Conservation (phyloP, 2,797 vertebrate genomes). For the Xyrichtys novacula region DNA sequence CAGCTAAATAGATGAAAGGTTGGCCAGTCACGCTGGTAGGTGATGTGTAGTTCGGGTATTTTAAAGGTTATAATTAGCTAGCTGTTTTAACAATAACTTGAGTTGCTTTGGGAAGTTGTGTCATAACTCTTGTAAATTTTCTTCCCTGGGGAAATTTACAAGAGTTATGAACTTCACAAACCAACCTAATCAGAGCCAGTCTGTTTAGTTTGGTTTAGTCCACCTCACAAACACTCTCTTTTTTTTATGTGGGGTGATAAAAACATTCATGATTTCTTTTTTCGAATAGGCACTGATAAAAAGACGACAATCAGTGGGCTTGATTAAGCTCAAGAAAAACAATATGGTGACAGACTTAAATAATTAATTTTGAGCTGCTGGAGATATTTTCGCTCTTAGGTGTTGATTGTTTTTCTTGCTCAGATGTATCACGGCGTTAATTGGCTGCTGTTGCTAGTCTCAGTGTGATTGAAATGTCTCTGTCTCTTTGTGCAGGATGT, state of each 20-base stretch:
- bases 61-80: neutral
- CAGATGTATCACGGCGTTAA: conserved; percentile 15
- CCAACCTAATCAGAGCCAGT: neutral
- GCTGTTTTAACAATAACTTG: neutral
- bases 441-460: neutral
- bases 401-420: neutral
- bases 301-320: neutral
- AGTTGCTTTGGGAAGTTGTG: neutral
- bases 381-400: neutral
- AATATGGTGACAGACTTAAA: neutral
- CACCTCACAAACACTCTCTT: neutral
- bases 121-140: neutral
- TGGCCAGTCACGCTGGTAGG: neutral
- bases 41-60: too few relatives aligned
- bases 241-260: neutral
- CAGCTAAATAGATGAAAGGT: conserved; percentile 14
- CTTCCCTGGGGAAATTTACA: neutral
- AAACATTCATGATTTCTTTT: neutral
- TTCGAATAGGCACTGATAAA: neutral
- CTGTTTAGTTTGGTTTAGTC: conserved; percentile 9
- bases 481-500: conserved; percentile 88
- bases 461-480: conserved; percentile 12
- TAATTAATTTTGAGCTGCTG: conserved; percentile 4
- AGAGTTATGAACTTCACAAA: neutral
- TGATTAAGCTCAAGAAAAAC: too few relatives aligned